These are phyloP conservation scores for Cantharis rustica DNA, from an alignment of 2,888 invertebrate genomes.

Conservation along the genomic window DNA sequence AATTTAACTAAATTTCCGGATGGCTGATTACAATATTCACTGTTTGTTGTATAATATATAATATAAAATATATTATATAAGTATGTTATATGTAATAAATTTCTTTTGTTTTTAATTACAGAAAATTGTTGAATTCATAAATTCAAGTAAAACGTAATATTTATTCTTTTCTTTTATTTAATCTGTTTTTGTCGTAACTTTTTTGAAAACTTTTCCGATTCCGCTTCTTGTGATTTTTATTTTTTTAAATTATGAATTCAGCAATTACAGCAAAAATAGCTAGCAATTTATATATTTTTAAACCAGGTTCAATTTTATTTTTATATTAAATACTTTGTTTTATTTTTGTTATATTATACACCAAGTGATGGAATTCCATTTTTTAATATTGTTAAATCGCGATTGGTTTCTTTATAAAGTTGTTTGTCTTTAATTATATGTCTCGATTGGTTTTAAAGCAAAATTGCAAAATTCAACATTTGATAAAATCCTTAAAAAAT, in stretches of 20 bases:
- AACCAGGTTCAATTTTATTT: background rate
- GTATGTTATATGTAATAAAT: background rate
- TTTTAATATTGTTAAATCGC: background rate
- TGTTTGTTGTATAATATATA: background rate
- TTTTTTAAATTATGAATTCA: no score
- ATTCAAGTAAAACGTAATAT: no score
- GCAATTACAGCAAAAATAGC: no score
- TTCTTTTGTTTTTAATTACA: no score
- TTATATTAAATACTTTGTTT: background rate
- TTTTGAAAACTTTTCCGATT: no score
- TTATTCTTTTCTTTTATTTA: no score
- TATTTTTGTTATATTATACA: background rate
- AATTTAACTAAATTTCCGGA: background rate
- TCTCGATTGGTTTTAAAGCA: background rate
- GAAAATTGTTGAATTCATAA: no score
- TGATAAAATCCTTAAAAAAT: background rate
- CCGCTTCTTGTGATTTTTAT: no score
- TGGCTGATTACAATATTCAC: background rate
- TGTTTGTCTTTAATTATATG: background rate
- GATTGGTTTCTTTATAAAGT: background rate
- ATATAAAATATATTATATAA: no score
- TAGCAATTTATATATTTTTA: no score
- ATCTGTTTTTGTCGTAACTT: no score
- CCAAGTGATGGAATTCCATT: background rate
- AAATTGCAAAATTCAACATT: background rate